Evolutionary conservation across 1,140 invertebrate species (phyloP), one percentile per base, ranked within the genome.

Genomic region (Pseudomyrmex flavicornis): DNA sequence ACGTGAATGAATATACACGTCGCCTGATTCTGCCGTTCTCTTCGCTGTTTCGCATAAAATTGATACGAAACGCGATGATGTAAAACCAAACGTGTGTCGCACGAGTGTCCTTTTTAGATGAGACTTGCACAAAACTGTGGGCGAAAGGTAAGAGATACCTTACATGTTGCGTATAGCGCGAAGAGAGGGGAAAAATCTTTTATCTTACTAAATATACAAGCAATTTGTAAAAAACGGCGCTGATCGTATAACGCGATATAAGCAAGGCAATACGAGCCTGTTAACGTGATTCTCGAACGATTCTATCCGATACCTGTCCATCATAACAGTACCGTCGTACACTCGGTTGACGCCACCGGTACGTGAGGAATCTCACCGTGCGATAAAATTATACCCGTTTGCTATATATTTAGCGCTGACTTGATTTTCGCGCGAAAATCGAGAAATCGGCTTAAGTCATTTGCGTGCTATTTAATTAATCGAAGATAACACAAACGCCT

Each of bases 371-470:
- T 82, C 82, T 74, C 20, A 69, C 8, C 17, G 46, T n/a, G 65
- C 59, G 52, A 52, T 44, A 83, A 83, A 80, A 84, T 85, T 76
- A 74, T 75, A 82, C 79, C 70, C 52, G 59, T 89, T 84, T 58
- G 20, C 58, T 68, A 79, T 91, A 88, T 90, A 91, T 91, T 91
- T 86, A 90, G 77, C 87, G 79, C 68, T 86, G 79, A 85, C 68
- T 89, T 75, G 59, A 17, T 17, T 72, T 52, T n/a, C 59, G 79
- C 26, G 61, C 63, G 52, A 79, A 82, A 87, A 9, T 85, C 62
- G 44, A 84, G 66, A 74, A 87, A 86, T 89, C 35, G 8, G 44
- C 83, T 65, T 65, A 35, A 35, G 35, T 35, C 5, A 35, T 35
- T 35, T 35, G 35, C 35, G 35, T 5, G 35, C 35, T 17, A 17